Base-by-base conservation (phyloP, 2,888 invertebrate species). In the Apodemia duryi region DNA sequence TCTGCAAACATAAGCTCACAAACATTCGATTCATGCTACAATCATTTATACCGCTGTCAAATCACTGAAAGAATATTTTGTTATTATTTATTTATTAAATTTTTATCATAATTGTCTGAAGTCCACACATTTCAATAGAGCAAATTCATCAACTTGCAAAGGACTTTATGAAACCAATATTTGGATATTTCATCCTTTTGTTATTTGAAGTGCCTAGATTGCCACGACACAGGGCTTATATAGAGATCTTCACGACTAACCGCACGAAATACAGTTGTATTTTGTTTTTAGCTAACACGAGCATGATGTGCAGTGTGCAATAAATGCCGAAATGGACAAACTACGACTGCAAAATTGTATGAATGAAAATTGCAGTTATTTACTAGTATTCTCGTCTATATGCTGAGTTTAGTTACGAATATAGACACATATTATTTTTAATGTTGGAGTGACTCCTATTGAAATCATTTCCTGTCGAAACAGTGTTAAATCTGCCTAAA, bases 21-120 rank as follows among this genome's bases (percentile, higher is more conserved):
- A 71, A 69, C 61, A 52, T 65, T 63, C 68, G 68, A 72, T 67
- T 73, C 72, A 71, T 66, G 79, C 79, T 80, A 72, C 74, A 81
- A 74, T 70, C 71, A 70, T 71, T 72, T 70, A 71, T 70, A 68
- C 63, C 64, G 62, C 66, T 68, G 73, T 72, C 72, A 70, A 68
- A 70, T 71, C 70, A 63, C 66, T 60, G 62, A 66, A 66, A 68
- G 64, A 68, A 64, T 67, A 71, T 68, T 70, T 66, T 29, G 35
- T 61, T 64, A 21, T 38, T 28, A 54, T 46, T 3, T 46, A 46
- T 46, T 43, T 43, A 43, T 43, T 11, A 10, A 43, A 43, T 43
- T 43, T 38, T 43, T 43, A 43, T 43, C 43, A 43, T 2, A 43
- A 11, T 43, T 43, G 10, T 43, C 9, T 11, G 43, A 43, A 11